These are phyloP conservation scores for Zeugodacus cucurbitae DNA, from an alignment of 1,140 invertebrate species.

Conservation along the genomic window DNA sequence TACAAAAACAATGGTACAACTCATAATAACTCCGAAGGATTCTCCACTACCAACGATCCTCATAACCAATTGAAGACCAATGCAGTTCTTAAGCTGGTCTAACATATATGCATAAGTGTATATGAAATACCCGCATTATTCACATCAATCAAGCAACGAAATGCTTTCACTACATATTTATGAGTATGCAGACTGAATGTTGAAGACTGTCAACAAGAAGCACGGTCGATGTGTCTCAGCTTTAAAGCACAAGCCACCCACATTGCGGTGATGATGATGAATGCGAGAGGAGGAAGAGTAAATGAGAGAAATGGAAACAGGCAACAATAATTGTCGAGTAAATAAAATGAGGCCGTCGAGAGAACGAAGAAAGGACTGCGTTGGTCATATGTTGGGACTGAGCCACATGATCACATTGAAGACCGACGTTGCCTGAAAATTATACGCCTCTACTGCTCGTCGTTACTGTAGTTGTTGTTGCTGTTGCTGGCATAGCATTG, in stretches of 20 bases:
- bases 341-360: neutral
- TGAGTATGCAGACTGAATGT: neutral
- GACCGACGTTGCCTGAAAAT: neutral
- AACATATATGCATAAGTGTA: neutral
- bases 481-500: neutral
- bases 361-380: no score
- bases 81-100: no score
- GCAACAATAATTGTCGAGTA: neutral
- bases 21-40: neutral
- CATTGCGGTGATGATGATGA: neutral
- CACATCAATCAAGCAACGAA: slow-evolving; percentile 21
- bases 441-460: neutral
- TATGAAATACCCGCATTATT: neutral
- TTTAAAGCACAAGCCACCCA: neutral
- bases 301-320: neutral
- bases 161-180: neutral
- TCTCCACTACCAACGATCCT: neutral
- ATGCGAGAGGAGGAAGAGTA: neutral
- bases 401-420: neutral
- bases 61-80: neutral
- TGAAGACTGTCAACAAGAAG: neutral
- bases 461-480: neutral
- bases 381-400: neutral
- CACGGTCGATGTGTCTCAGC: neutral
- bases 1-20: no score